Evolutionary conservation across 2,888 invertebrate species (phyloP), one percentile per base, ranked within the genome.

Genomic region (Neoascia interrupta): DNA sequence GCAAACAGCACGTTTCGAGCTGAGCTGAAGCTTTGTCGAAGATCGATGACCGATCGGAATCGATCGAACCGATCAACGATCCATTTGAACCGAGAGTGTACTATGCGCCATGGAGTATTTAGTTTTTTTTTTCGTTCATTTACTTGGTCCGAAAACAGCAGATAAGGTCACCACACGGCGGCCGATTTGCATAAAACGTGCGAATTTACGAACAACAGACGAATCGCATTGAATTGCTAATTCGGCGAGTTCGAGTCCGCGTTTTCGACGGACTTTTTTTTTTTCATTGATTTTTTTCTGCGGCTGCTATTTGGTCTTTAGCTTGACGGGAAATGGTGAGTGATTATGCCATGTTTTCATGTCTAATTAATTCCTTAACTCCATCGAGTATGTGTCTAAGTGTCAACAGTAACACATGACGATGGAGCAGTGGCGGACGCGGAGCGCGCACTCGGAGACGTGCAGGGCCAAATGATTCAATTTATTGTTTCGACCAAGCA

Each of bases 311-410:
- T 64, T 39, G 70, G 60, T 66, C 37, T 54, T 66, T 64, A 31
- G 66, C 47, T 73, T 72, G 73, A 79, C 73, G 79, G 60, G 60
- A 66, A n/a, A 79, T 66, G 79, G 79, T 79, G 79, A 79, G 73
- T 79, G 79, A 73, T 79, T 79, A 79, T 79, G 79, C 79, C 79
- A 79, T 79, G 79, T 79, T 73, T 79, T 79, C 73, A 79, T 79
- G 73, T 79, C 79, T 68, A 79, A 79, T 79, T 79, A 79, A 79
- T 73, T 79, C 79, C 60, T 79, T 79, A 79, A 73, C 66, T 68
- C 41, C 28, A 45, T 3, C 31, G 56, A 73, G 56, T 73, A 6
- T 6, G 60, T 79, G 73, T 64, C 60, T 73, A 66, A 60, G 68
- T 66, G 66, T 73, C 54, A 41, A 68, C 41, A 61, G 19, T 49